phyloP scores from a whole-genome alignment of 2,797 vertebrate genomes.

The Chloroceryle amazona region DNA sequence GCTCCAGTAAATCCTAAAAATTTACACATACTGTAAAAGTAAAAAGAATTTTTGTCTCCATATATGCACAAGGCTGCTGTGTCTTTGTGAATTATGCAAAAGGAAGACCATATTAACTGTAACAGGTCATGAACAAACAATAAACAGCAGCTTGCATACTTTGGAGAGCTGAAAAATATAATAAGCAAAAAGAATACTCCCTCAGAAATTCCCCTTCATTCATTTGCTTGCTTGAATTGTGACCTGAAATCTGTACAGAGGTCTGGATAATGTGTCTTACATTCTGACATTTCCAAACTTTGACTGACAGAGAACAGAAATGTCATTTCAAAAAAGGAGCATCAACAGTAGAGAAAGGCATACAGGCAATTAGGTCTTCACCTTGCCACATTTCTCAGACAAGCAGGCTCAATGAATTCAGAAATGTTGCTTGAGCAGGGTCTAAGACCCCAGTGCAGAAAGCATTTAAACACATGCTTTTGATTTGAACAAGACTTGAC shows the following conservation, averaged over 20 bases:
- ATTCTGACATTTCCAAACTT: background rate
- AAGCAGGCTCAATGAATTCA: background rate
- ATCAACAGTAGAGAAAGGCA: background rate
- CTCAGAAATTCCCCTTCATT: background rate
- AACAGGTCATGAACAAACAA: background rate
- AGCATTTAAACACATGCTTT: conserved; percentile 44
- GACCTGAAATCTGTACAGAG: background rate
- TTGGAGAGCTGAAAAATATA: background rate
- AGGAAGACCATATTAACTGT: background rate
- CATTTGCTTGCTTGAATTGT: background rate
- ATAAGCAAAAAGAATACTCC: background rate
- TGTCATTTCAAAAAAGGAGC: background rate
- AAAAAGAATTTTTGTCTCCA: background rate
- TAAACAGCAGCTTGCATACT: background rate
- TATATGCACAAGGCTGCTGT: background rate
- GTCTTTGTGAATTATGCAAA: background rate
- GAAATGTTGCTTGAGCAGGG: background rate
- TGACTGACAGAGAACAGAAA: conserved; percentile 11
- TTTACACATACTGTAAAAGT: background rate
- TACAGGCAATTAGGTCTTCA: background rate
- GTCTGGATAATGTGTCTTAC: background rate
- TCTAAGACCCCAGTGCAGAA: background rate
- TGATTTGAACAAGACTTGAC: conserved; percentile 27
- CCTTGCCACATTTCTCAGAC: background rate
- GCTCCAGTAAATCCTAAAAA: background rate